Evolutionary conservation across 2,797 vertebrate genomes (phyloP), one percentile per base, ranked within the genome.

Genomic region (Sebastiscus tertius): DNA sequence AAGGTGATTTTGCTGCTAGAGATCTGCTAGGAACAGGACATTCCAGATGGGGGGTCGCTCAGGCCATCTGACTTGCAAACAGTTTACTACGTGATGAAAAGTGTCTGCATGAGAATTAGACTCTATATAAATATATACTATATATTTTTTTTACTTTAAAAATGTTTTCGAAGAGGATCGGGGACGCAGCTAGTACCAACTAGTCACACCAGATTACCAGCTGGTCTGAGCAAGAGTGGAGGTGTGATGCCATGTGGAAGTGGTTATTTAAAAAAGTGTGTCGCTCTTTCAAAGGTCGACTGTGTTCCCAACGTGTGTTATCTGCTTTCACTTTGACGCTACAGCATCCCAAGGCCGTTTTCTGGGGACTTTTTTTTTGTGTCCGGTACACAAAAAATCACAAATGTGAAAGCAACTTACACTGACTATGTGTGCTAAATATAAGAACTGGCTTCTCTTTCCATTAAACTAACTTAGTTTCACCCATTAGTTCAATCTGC

Each of bases 21-120:
- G 83, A 87, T 72, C 78, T 97, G 97, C 96, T 96, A 96, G 90
- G 93, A 96, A 96, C 94, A 94, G 91, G 97, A 98, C 98, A 98
- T 99, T 99, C 97, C 97, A 98, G 96, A 81, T 79, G 82, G n/a
- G 96, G 96, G 96, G 95, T 95, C 94, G 29, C 84, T 91, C 66
- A 72, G 84, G 81, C 80, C 64, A 34, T 79, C 80, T 71, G 76
- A 82, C 81, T 72, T 76, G 74, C 73, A 86, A 88, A 91, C 82
- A 63, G 89, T 82, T 76, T 77, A 89, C 90, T 67, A 66, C 52
- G 77, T 82, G 89, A 89, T 89, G 91, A 72, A 88, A 46, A 91
- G 78, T 65, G 86, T 94, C 91, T 92, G 89, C 90, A 88, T 90
- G 88, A 87, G 82, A 77, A 80, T 70, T 61, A 82, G 73, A 85